Evolutionary conservation across 2,113 vertebrate genomes (phyloP), one percentile per base, ranked within the genome.

Genomic region (Psephotus haematonotus): DNA sequence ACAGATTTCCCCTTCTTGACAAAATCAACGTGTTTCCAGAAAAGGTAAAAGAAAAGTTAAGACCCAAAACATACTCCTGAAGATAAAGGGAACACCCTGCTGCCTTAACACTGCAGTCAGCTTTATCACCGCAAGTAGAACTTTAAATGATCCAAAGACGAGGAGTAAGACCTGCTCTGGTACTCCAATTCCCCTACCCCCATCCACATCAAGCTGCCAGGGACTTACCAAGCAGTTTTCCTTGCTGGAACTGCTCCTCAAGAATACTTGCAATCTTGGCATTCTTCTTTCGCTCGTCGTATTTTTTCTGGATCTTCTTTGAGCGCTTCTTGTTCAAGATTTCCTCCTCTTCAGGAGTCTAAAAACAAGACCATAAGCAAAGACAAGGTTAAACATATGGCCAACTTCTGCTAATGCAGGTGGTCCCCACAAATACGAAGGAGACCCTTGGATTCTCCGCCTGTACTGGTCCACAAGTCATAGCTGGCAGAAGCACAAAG

Each of bases 231-330:
- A 99, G 99, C 25, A 99, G 98, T 75, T 99, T 99, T 86, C 99
- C 99, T 97, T 99, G 99, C 97, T 98, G 98, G 97, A 99, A 99
- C 97, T 99, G 99, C 77, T 99, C 99, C 95, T 99, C 99, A 80
- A 99, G 96, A 90, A 99, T 98, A 52, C 97, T 75, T 92, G 98
- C 99, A 96, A 99, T 99, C 96, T 99, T 99, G 49, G 99, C 98
- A 2, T 97, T 98, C 97, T 99, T 99, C 95, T 99, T 99, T 53
- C 99, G 98, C 52, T 99, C 98, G 16, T 99, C 99, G 0, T 99
- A 99, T 92, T 99, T 99, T 96, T 99, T 99, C 97, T 99, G 99
- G 92, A 99, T 99, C 97, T 99, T 99, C 98, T 99, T 99, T n/a
- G 99, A 99, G 86, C 99, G 98, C 68, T 99, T 99, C 97, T 99